A percentile compares a stretch with the other conserved stretches of the same genome.
Evolutionary conservation across 2,797 vertebrate species (phyloP).

Genomic region (Microcaecilia unicolor): DNA sequence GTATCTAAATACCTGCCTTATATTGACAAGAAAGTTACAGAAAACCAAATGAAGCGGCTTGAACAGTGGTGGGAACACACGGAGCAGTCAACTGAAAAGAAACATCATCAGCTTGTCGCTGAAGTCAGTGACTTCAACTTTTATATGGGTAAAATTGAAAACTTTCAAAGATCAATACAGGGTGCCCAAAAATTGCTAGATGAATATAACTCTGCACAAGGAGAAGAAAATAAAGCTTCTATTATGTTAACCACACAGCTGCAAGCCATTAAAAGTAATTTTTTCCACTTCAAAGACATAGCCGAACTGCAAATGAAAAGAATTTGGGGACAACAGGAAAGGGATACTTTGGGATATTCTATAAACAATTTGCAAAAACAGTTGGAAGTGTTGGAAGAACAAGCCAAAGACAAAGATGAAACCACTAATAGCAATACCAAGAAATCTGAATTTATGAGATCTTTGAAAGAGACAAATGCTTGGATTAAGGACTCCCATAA

Average conservation of each 20-base stretch:
- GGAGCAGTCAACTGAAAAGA: slow-evolving; percentile 53
- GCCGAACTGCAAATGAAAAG: slow-evolving; percentile 52
- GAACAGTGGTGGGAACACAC: slow-evolving; percentile 60
- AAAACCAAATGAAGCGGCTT: slow-evolving; percentile 52
- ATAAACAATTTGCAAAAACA: slow-evolving; percentile 55
- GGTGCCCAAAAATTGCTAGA: slow-evolving; percentile 50
- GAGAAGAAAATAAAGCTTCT: slow-evolving; percentile 36
- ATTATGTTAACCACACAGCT: slow-evolving; percentile 58
- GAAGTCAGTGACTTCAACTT: slow-evolving; percentile 46
- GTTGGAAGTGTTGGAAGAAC: slow-evolving; percentile 42
- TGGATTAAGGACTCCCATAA: slow-evolving; percentile 67
- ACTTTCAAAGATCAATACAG: not conserved
- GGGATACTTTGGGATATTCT: slow-evolving; percentile 46
- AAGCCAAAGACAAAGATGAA: slow-evolving; percentile 29
- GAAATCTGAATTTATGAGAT: slow-evolving; percentile 54
- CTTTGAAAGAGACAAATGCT: slow-evolving; percentile 60
- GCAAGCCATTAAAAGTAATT: slow-evolving; percentile 50
- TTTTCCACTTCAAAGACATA: slow-evolving; percentile 51
- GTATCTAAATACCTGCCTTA: slow-evolving; percentile 49
- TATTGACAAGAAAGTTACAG: slow-evolving; percentile 51
- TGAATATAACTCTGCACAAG: slow-evolving; percentile 20
- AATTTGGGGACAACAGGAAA: slow-evolving; percentile 59
- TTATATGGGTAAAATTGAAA: slow-evolving; percentile 38
- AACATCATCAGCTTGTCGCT: slow-evolving; percentile 41
- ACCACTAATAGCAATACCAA: slow-evolving; percentile 36